Base-by-base conservation (phyloP, 2,113 vertebrate genomes). In the Ascaphus truei region DNA sequence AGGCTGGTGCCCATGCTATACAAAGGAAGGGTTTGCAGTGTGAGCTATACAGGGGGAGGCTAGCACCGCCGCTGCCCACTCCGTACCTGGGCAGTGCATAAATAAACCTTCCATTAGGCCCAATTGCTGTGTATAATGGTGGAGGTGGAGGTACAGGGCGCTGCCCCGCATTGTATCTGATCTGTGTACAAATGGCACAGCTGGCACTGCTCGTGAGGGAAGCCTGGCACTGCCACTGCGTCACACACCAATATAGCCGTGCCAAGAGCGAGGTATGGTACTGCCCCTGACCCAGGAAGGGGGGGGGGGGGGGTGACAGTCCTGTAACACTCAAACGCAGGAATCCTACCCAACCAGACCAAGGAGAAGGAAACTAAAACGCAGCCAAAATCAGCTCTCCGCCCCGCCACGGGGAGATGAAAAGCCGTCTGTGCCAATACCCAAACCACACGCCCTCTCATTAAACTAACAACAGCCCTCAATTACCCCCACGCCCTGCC, bases 321-420 rank as follows among this genome's bases (percentile, higher is more conserved):
- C 18, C 18, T 29, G 26, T 16, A 30, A 69, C 45, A 61, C 10
- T 15, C 47, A 43, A 33, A 51, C n/a, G 34, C 16, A 58, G 25
- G 45, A 71, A 71, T 71, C 67, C 52, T 52, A 37, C 67, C 67
- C 67, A 39, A 71, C 57, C 56, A 52, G 67, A 60, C 45, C 29
- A 50, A 11, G 66, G 50, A 16, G 37, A 61, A 61, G 55, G 37
- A 25, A 66, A 61, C 51, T 69, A 69, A 41, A 71, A 15, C 1
- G n/a, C 31, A 68, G 67, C 57, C 67, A 71, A 71, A 57, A 71
- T 71, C 56, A 60, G 57, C 47, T 60, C 67, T 60, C 67, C 67
- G 61, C 67, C 67, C 67, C 61, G 67, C 61, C 67, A 71, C 11
- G 3, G 45, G 31, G 67, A 61, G 45, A 61, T 71, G 56, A 61